Conservation (phyloP, 2,888 invertebrate species). For the Spisula subtruncata region DNA sequence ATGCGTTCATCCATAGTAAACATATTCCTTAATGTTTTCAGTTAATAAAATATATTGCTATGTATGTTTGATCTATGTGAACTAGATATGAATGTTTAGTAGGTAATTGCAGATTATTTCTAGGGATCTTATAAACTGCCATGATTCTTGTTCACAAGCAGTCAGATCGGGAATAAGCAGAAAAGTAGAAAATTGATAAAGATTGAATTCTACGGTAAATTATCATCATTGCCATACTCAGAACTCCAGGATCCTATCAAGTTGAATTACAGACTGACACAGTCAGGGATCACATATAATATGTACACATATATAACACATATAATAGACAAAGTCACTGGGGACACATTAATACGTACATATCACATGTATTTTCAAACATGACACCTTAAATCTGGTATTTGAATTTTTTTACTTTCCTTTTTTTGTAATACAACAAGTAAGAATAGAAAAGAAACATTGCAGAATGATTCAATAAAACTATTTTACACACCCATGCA, state of each 20-base stretch:
- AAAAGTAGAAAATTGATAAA: no score
- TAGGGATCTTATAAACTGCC: no score
- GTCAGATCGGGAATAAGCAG: no score
- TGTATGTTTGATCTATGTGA: no score
- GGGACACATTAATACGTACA: slow-evolving; percentile 49
- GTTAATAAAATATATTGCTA: no score
- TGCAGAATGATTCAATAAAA: background rate
- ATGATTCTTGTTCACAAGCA: no score
- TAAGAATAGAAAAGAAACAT: slow-evolving; percentile 4
- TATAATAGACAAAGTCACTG: slow-evolving; percentile 43
- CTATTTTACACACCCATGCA: background rate
- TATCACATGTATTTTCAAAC: slow-evolving; percentile 52
- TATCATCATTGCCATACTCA: background rate
- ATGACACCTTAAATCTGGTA: slow-evolving; percentile 15
- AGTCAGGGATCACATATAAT: slow-evolving; percentile 41
- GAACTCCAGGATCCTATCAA: background rate
- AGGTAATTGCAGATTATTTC: no score
- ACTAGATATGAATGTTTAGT: no score
- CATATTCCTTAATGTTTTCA: no score
- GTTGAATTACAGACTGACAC: slow-evolving; percentile 1
- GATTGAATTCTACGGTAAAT: no score
- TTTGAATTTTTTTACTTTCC: background rate
- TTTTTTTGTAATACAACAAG: slow-evolving; percentile 19
- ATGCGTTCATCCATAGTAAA: background rate
- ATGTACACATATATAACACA: slow-evolving; percentile 39